Conservation (phyloP, 2,113 vertebrate genomes). For the Probosciger aterrimus region DNA sequence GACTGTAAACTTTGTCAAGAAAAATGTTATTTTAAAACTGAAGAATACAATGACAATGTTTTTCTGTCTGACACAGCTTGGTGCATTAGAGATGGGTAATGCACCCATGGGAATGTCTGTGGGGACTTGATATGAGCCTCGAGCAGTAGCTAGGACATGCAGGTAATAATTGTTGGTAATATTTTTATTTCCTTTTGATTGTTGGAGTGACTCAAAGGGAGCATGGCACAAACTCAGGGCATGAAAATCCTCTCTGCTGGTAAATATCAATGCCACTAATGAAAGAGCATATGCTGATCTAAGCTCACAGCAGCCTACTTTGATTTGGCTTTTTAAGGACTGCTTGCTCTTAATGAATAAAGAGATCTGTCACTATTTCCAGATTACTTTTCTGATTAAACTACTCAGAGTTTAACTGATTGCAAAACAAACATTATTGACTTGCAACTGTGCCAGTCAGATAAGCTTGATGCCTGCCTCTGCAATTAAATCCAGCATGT, state of each 20-base stretch:
- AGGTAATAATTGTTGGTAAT: background rate
- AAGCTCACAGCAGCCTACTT: background rate
- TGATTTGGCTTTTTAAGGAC: background rate
- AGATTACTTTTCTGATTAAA: constrained; percentile 12
- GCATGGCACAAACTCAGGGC: background rate
- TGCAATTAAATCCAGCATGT: background rate
- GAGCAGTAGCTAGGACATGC: background rate
- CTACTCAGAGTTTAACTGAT: background rate
- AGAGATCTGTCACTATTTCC: background rate
- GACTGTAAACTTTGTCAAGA: background rate
- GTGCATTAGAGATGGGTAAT: background rate
- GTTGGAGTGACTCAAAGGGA: background rate
- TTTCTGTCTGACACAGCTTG: background rate
- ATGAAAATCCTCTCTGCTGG: constrained; percentile 1
- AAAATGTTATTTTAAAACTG: background rate
- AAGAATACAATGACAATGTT: background rate
- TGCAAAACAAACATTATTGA: background rate
- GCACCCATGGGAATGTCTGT: background rate
- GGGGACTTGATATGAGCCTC: background rate
- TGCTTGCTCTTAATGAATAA: background rate
- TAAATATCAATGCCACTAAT: background rate
- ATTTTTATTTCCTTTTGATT: background rate
- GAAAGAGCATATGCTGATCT: background rate
- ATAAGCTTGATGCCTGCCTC: background rate
- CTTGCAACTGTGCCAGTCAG: background rate